These are phyloP conservation scores for Gryon sp. DNA, from an alignment of 1,140 invertebrate genomes.

Conservation along the genomic window DNA sequence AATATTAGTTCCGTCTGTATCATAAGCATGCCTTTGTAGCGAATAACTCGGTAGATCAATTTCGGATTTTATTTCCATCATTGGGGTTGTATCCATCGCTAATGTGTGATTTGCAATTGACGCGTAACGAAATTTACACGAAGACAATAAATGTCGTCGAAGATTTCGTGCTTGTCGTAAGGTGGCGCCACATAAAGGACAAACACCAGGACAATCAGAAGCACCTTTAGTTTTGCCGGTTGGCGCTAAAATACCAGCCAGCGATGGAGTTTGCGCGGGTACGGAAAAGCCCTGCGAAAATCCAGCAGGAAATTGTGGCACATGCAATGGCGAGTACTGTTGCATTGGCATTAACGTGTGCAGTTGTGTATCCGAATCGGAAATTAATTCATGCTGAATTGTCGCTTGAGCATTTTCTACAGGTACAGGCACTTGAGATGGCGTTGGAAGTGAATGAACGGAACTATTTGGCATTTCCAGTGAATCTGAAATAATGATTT, in stretches of 20 bases:
- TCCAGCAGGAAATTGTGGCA: conserved; percentile 73
- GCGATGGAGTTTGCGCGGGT: conserved; percentile 24
- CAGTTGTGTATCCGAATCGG: conserved; percentile 71
- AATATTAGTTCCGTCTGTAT: conserved; percentile 66
- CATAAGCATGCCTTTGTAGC: conserved; percentile 28
- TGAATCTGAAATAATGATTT: conserved; percentile 32
- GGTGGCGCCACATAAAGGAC: conserved; percentile 82
- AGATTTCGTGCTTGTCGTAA: conserved; percentile 82
- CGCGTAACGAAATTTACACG: conserved; percentile 76
- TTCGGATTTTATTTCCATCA: conserved; percentile 75
- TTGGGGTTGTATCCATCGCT: conserved; percentile 64
- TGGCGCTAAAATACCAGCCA: conserved; percentile 35
- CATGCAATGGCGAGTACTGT: conserved; percentile 75
- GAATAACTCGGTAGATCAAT: conserved; percentile 69
- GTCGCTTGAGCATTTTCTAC: conserved; percentile 37
- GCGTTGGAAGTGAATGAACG: conserved; percentile 32
- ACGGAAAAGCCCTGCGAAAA: conserved; percentile 60
- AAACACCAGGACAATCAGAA: conserved; percentile 83
- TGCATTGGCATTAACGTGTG: conserved; percentile 76
- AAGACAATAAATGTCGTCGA: conserved; percentile 80
- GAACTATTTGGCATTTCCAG: conserved; percentile 27
- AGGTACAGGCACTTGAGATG: conserved; percentile 53
- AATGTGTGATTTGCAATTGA: conserved; percentile 67
- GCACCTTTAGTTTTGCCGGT: conserved; percentile 79
- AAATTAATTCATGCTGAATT: conserved; percentile 37